Percentiles rank a stretch among this genome's conserved stretches.
Evolutionary conservation across 2,797 vertebrate genomes (phyloP).

Genomic region (Crypturellus tataupa): DNA sequence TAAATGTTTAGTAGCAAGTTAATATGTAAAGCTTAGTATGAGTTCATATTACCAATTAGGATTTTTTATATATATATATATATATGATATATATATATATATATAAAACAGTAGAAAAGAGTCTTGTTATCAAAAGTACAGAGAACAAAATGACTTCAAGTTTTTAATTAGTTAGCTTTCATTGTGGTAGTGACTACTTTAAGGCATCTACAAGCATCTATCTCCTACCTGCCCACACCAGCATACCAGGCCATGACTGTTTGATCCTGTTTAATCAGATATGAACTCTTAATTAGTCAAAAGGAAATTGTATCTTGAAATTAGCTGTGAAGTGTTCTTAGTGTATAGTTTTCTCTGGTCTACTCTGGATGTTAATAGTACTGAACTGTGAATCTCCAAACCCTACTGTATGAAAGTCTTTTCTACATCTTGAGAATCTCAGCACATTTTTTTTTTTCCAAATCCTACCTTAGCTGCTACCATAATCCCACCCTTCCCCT

Average conservation of each 20-base stretch:
- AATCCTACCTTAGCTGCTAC: too few species aligned
- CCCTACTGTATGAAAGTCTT: neutral
- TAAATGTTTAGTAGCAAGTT: constrained; percentile 24
- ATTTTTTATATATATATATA: neutral
- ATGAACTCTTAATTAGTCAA: neutral
- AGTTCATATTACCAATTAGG: neutral
- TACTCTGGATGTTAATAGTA: too few species aligned
- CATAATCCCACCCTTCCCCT: neutral
- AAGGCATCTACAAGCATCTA: neutral
- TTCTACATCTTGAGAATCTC: neutral
- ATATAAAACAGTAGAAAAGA: neutral
- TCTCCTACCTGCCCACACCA: neutral
- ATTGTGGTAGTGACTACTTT: neutral
- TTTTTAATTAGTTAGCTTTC: neutral
- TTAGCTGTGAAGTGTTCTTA: neutral
- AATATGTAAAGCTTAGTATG: neutral
- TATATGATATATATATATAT: neutral
- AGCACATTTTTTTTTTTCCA: neutral
- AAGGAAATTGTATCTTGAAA: neutral
- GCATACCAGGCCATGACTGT: neutral
- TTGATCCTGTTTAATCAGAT: neutral
- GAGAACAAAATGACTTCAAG: neutral
- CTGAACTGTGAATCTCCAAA: neutral
- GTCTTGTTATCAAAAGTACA: neutral
- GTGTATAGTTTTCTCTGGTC: neutral